phyloP scores from a whole-genome alignment of 1,140 invertebrate genomes.

The Acyrthosiphon pisum region DNA sequence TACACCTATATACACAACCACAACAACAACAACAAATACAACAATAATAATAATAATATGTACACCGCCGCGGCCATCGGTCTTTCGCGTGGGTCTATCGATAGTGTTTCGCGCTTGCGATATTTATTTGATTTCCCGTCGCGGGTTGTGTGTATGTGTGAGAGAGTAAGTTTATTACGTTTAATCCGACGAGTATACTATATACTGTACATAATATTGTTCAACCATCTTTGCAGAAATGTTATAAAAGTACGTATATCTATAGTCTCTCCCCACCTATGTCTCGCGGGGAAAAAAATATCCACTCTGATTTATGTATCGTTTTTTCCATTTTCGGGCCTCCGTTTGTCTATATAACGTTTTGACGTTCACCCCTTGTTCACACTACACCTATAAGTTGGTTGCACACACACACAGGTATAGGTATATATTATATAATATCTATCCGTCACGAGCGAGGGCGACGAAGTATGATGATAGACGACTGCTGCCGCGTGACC shows the following conservation, averaged over 20 bases:
- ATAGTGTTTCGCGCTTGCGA: neutral
- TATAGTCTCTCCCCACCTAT: too few species aligned
- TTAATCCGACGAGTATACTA: neutral
- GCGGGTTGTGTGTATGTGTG: neutral
- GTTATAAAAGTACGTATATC: neutral
- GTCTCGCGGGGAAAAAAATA: neutral
- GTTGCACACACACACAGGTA: too few species aligned
- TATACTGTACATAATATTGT: neutral
- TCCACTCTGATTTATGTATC: neutral
- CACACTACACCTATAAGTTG: neutral
- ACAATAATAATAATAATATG: neutral
- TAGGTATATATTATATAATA: neutral
- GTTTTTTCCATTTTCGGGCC: neutral
- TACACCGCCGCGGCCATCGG: neutral
- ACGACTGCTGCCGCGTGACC: neutral
- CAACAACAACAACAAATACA: neutral
- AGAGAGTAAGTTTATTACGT: neutral
- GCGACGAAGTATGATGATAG: neutral
- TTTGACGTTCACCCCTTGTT: neutral
- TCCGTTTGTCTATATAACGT: neutral
- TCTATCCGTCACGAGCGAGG: neutral
- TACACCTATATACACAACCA: neutral
- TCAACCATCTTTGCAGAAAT: neutral
- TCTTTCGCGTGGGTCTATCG: conserved; percentile 27
- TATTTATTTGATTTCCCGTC: conserved; percentile 22